A percentile compares a stretch with the other conserved stretches of the same genome.
These are phyloP conservation scores for Tryphoninae sp. DNA, from an alignment of 2,888 invertebrate genomes.

Conservation along the genomic window DNA sequence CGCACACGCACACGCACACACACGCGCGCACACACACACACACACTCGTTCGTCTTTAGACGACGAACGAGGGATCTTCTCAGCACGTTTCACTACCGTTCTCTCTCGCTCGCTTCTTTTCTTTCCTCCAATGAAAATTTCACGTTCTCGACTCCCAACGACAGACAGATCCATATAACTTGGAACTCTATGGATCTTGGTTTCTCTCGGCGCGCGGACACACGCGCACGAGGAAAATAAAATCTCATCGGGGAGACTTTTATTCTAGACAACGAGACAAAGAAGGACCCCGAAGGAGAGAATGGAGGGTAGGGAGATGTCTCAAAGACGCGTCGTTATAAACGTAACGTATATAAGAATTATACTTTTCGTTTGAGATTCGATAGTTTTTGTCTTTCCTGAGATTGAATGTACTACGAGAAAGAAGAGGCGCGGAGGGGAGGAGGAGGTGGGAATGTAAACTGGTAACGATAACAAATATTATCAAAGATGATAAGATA, in stretches of 20 bases:
- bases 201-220: background rate
- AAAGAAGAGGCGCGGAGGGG: background rate
- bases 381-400: too few species aligned
- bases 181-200: slow-evolving; percentile 16
- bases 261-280: background rate
- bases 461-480: background rate
- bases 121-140: slow-evolving; percentile 54
- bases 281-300: background rate
- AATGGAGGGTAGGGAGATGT: too few species aligned
- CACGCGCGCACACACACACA: background rate
- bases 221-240: slow-evolving; percentile 12
- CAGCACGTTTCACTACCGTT: slow-evolving; percentile 36
- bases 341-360: background rate
- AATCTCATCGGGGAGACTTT: slow-evolving; percentile 22
- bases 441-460: slow-evolving; percentile 9
- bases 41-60: background rate
- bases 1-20: background rate
- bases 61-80: background rate
- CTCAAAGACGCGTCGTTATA: background rate
- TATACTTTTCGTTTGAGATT: background rate
- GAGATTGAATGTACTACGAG: background rate
- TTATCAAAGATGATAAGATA: background rate
- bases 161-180: slow-evolving; percentile 21
- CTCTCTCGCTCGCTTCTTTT: slow-evolving; percentile 5
- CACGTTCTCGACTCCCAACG: background rate